A percentile compares a stretch with the other conserved stretches of the same genome.
phyloP scores from a whole-genome alignment of 2,113 vertebrate species.

The Chascanopsetta lugubris region DNA sequence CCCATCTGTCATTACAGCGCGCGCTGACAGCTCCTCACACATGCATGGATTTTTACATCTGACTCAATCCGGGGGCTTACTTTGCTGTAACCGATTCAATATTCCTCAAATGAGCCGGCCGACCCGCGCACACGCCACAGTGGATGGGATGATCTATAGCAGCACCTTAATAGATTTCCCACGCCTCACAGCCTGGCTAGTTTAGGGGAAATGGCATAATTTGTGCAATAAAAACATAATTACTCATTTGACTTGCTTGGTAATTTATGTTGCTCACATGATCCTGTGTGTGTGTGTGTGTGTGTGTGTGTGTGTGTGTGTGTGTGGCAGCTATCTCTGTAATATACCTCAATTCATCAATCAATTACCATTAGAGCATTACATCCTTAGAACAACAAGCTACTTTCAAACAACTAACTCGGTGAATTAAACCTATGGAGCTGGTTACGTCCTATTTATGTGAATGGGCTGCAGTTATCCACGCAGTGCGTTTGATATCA shows the following conservation, averaged over 20 bases:
- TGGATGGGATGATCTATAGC: conserved; percentile 83
- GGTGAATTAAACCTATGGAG: no score
- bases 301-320: conserved; percentile 7
- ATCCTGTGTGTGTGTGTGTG: conserved; percentile 29
- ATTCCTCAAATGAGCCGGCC: conserved; percentile 81
- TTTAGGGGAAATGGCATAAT: conserved; percentile 77
- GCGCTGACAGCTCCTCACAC: conserved; percentile 81
- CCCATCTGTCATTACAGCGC: conserved; percentile 80
- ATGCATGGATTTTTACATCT: conserved; percentile 86
- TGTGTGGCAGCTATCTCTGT: not conserved
- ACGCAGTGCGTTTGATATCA: no score
- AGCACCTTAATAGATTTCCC: conserved; percentile 81
- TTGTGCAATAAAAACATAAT: conserved; percentile 83
- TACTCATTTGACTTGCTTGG: conserved; percentile 80
- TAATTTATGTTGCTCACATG: conserved; percentile 71
- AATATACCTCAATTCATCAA: not conserved
- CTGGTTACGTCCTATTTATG: not conserved
- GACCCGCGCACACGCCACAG: conserved; percentile 69
- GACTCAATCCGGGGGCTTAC: conserved; percentile 81
- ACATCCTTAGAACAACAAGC: not conserved
- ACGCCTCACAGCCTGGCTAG: conserved; percentile 74
- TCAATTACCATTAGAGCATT: not conserved
- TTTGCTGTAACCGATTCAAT: conserved; percentile 87
- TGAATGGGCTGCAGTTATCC: no score
- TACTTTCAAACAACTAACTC: not conserved